Conservation (phyloP, 1,140 invertebrate genomes). For the Drosophila melanica region DNA sequence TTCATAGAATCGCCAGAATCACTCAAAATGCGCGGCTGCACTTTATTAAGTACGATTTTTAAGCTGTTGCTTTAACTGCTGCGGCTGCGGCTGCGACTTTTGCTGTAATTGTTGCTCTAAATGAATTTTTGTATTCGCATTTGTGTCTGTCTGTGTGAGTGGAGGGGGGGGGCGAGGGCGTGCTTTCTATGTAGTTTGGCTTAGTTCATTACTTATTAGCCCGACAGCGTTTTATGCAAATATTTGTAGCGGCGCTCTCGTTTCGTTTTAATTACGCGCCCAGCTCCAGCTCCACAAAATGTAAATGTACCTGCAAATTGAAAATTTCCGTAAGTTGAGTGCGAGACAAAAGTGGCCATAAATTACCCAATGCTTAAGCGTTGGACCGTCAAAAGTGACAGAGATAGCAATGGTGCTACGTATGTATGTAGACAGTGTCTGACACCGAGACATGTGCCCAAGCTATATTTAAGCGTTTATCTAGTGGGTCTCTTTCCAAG, state of each 20-base stretch:
- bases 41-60: constrained; percentile 31
- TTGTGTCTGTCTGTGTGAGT: background rate
- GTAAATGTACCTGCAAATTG: constrained; percentile 60
- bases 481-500: background rate
- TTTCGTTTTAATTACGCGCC: constrained; percentile 66
- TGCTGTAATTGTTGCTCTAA: background rate
- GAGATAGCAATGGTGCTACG: background rate
- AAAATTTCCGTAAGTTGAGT: constrained; percentile 49
- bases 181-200: constrained; percentile 8
- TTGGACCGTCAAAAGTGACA: constrained; percentile 1
- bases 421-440: too few relatives aligned
- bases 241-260: constrained; percentile 44
- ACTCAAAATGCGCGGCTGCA: constrained; percentile 17
- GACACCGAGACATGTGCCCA: background rate
- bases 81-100: constrained; percentile 1
- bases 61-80: constrained; percentile 1
- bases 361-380: constrained; percentile 30
- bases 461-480: constrained; percentile 12
- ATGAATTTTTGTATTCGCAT: background rate
- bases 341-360: constrained; percentile 36
- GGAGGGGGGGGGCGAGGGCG: too few relatives aligned
- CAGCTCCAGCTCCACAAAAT: constrained; percentile 26
- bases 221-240: constrained; percentile 49
- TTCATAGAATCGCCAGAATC: constrained; percentile 8
- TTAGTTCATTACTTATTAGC: constrained; percentile 36